phyloP scores from a whole-genome alignment of 2,113 vertebrate genomes.

The Puma concolor region DNA sequence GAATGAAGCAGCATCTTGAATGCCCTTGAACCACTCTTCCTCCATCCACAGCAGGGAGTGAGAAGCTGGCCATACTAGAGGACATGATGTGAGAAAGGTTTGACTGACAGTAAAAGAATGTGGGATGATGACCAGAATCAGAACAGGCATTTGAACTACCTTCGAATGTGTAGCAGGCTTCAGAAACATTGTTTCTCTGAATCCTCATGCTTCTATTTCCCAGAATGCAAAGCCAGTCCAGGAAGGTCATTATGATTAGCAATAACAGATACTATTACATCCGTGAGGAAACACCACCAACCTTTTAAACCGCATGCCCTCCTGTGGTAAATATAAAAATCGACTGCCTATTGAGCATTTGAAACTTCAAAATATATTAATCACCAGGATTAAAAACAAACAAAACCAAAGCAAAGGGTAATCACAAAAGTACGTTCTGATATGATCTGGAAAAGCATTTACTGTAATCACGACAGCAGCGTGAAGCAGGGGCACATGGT shows the following conservation, averaged over 20 bases:
- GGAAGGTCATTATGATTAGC: neutral
- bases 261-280: neutral
- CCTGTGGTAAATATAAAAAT: constrained; percentile 24
- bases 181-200: neutral
- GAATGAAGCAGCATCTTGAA: neutral
- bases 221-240: neutral
- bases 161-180: neutral
- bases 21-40: neutral
- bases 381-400: neutral
- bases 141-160: accelerated
- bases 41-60: neutral
- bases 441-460: neutral
- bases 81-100: neutral
- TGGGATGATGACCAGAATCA: neutral
- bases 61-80: neutral
- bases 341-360: neutral
- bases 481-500: neutral
- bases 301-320: neutral
- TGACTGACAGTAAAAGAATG: neutral
- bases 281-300: neutral
- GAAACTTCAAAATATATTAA: neutral
- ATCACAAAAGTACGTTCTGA: neutral
- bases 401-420: neutral
- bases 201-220: neutral
- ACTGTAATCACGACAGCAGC: neutral